Evolutionary conservation across 35 echinoderm and acorn worm genomes (phyloP).

Genomic region (Acanthaster planci): DNA sequence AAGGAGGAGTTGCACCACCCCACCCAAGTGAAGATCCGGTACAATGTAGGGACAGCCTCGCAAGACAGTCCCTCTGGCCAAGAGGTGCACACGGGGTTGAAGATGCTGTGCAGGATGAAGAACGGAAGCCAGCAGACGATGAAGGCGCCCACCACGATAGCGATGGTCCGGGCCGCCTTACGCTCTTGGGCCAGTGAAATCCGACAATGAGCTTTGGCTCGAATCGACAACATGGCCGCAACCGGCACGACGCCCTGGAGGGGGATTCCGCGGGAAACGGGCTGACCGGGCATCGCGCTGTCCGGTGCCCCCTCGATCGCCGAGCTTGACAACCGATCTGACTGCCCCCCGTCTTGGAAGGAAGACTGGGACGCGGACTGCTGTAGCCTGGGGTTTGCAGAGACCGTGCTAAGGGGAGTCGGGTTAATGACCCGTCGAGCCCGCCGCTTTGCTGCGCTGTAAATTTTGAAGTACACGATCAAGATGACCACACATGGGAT

Average conservation of each 20-base stretch:
- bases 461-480: constrained; percentile 59
- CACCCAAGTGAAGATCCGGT: constrained; percentile 72
- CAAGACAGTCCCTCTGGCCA: constrained; percentile 11
- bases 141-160: constrained; percentile 75
- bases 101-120: constrained; percentile 56
- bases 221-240: neutral
- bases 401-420: neutral
- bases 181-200: constrained; percentile 57
- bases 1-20: constrained; percentile 84
- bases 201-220: neutral
- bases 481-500: constrained; percentile 62
- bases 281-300: neutral
- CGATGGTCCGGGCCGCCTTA: constrained; percentile 65
- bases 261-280: neutral
- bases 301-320: neutral
- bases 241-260: neutral
- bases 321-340: neutral
- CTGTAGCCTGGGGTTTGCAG: neutral
- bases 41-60: constrained; percentile 10
- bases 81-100: constrained; percentile 29
- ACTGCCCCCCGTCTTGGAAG: neutral
- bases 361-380: neutral
- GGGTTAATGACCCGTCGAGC: constrained; percentile 37
- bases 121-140: constrained; percentile 87
- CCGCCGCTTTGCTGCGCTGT: constrained; percentile 46